Conservation (phyloP, 2,888 invertebrate genomes). For the Agonum fuliginosum region DNA sequence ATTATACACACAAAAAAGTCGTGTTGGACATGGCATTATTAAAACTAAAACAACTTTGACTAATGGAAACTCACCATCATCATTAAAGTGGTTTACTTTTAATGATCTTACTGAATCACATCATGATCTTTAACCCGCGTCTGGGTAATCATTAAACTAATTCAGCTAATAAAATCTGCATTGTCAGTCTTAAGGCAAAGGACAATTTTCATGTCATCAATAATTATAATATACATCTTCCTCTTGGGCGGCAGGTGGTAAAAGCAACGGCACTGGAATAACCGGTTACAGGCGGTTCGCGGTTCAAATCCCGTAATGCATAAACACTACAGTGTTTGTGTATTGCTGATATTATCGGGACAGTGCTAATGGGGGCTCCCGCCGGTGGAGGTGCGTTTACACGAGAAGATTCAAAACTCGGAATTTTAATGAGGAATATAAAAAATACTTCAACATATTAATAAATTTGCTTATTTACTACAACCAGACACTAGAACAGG, state of each 20-base stretch:
- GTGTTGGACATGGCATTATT: not conserved
- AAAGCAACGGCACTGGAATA: constrained; percentile 21
- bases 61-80: too few species aligned
- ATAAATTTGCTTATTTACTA: too few species aligned
- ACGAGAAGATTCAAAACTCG: too few species aligned
- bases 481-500: too few species aligned
- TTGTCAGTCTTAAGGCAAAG: not conserved
- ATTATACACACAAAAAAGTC: not conserved
- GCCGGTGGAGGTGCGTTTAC: too few species aligned
- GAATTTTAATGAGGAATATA: too few species aligned
- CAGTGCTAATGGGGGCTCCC: constrained; percentile 38
- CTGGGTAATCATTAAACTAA: not conserved
- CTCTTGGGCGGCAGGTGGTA: constrained; percentile 33
- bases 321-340: not conserved
- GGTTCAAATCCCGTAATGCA: constrained; percentile 22
- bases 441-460: too few species aligned
- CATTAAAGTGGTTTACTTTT: too few species aligned
- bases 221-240: not conserved
- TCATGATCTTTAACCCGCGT: not conserved
- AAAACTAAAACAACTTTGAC: too few species aligned
- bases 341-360: constrained; percentile 32
- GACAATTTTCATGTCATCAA: not conserved
- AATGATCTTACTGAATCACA: too few species aligned
- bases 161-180: not conserved
- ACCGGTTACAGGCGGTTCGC: constrained; percentile 7